Conservation (phyloP, 2,797 vertebrate species). For the Lindbergichthys nudifrons region DNA sequence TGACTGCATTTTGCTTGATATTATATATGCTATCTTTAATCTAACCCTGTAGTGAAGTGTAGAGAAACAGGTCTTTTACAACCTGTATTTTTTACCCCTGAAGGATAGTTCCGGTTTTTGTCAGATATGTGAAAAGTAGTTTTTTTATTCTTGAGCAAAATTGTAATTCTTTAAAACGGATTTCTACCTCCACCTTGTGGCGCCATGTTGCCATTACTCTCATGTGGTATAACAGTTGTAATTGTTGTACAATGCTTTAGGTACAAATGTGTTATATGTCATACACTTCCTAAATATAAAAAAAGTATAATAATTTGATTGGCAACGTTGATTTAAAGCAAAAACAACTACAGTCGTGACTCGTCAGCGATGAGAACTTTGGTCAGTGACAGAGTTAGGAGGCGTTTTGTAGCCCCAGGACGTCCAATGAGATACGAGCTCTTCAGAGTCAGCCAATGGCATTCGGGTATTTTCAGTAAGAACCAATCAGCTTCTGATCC, state of each 20-base stretch:
- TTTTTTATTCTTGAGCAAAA: no score
- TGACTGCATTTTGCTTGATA: not conserved
- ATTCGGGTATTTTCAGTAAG: not conserved
- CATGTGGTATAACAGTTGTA: not conserved
- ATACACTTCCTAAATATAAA: not conserved
- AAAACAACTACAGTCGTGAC: rapidly evolving
- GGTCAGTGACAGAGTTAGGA: not conserved
- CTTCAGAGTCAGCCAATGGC: constrained; percentile 33
- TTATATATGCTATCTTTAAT: not conserved
- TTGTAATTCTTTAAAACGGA: not conserved
- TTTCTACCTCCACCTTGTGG: constrained; percentile 63
- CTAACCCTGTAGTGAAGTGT: not conserved
- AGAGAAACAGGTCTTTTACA: not conserved
- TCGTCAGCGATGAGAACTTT: not conserved
- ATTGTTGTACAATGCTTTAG: not conserved
- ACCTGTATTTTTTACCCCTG: not conserved
- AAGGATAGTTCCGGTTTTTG: not conserved
- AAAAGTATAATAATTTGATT: not conserved
- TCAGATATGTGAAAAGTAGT: not conserved
- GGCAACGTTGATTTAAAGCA: not conserved
- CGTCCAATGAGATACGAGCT: constrained; percentile 39
- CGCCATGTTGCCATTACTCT: constrained; percentile 23
- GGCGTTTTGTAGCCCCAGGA: constrained; percentile 10
- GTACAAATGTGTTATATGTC: not conserved
- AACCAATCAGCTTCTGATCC: constrained; percentile 57